A percentile compares a stretch with the other conserved stretches of the same genome.
Evolutionary conservation across 2,888 invertebrate species (phyloP).

Genomic region (Mesorhabditis belari): DNA sequence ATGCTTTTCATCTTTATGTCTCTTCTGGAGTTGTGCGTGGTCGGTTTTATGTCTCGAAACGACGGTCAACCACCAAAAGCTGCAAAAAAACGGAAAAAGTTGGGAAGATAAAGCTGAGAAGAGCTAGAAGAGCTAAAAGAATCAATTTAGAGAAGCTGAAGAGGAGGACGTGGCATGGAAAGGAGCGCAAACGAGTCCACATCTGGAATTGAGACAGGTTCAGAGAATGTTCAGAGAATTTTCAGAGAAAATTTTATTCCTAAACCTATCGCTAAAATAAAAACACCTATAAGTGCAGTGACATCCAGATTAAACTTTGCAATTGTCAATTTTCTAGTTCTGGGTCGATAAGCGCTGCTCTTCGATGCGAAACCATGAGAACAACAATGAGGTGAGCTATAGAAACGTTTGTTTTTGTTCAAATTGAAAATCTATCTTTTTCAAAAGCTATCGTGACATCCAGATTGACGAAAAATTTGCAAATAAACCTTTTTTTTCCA

Average conservation of each 20-base stretch:
- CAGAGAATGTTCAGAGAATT: no score
- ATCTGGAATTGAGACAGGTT: conserved; percentile 48
- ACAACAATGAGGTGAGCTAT: not conserved
- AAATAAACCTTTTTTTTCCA: no score
- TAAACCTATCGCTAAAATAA: not conserved
- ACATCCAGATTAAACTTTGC: not conserved
- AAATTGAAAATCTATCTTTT: conserved; percentile 3
- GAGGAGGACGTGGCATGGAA: conserved; percentile 50
- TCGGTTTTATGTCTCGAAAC: conserved; percentile 52
- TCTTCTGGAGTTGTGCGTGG: conserved; percentile 50
- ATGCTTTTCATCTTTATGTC: conserved; percentile 53
- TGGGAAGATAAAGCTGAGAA: not conserved
- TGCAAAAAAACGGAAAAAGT: not conserved
- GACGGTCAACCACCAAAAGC: conserved; percentile 46
- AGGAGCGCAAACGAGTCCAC: conserved; percentile 47
- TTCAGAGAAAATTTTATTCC: not conserved
- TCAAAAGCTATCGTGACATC: conserved; percentile 7
- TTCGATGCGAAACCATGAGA: conserved; percentile 26
- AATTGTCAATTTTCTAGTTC: conserved; percentile 29
- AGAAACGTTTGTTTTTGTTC: no score
- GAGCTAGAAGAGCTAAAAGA: conserved; percentile 18
- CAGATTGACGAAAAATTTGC: conserved; percentile 17
- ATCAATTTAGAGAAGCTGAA: conserved; percentile 14
- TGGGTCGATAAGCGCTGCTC: conserved; percentile 49
- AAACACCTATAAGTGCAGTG: not conserved